Base-by-base conservation (phyloP, 2,113 vertebrate genomes). In the Oryzias javanicus region DNA sequence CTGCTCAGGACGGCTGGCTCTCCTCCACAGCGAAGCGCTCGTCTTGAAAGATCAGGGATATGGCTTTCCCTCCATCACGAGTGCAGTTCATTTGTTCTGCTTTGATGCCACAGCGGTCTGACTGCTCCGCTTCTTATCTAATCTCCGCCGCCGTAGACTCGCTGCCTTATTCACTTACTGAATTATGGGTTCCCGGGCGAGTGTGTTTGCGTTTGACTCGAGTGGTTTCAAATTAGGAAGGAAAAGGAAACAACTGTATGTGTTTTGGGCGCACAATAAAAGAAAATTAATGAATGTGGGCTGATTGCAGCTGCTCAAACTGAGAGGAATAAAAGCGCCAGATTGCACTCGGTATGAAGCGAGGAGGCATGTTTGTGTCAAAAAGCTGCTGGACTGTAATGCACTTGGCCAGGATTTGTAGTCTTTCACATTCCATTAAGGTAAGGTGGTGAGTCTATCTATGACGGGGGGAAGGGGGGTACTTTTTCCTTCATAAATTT, bases 101-200 rank as follows among this genome's bases (percentile, higher is more conserved):
- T 74, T 82, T 79, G 72, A 70, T 66, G 69, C 76, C 49, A 62
- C 50, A 10, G 74, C 67, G 24, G 72, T 61, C 79, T 81, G 79
- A 84, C 86, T 84, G 83, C 75, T 85, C 81, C 57, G 67, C 73
- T 82, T 80, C 81, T 74, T 84, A 86, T 88, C 86, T 88, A 84
- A 86, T 86, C 83, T 84, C 69, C 67, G 71, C 74, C 75, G 54
- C 74, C 56, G 41, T 72, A 55, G 64, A 67, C 76, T 72, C 64
- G 81, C 73, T 50, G 80, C 74, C 74, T 85, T 74, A 83, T 86
- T 86, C 82, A 83, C 82, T 78, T 65, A 81, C 80, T 85, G 82
- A 85, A 83, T 83, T 82, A 82, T 74, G 74, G 74, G 13, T 58
- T 72, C 64, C 56, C 52, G 10, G 63, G 65, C 60, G 48, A 24